Evolutionary conservation across 2,797 vertebrate genomes (phyloP), one percentile per base, ranked within the genome.

Genomic region (Chaunax sp.): DNA sequence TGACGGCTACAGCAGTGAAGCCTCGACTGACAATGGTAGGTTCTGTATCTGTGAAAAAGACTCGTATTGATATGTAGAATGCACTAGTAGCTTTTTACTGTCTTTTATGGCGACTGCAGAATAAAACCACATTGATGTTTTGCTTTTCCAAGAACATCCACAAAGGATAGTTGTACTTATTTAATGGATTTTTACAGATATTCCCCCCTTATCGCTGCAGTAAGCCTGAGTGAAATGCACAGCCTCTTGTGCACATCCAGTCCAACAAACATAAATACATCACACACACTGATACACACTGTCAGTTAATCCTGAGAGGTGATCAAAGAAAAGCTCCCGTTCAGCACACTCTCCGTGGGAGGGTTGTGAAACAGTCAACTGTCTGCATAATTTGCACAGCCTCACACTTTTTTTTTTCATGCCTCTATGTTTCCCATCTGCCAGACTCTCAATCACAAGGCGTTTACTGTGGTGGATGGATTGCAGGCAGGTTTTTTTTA

Each of bases 1-100:
- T 69, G 95, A 97, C 45, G 97, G 97, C 26, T 98, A 99, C 92
- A 98, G 96, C 93, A 98, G 97, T 55, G 98, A 98, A 75, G 96
- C 95, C 44, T 99, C 98, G 3, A 93, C 95, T 30, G 95, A 99
- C 44, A 95, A 96, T 69, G 97, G 97, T 98, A 94, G 89, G 95
- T 65, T 52, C 35, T 52, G 1, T 10, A 28, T 51, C n/a, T 13
- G 2, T 23, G 30, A 54, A 22, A 3, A 5, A 15, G 10, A 12
- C 12, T 30, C 22, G 3, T 6, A 22, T 59, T 63, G 23, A 43
- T 19, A 11, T 16, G 38, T 15, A 40, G 5, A 20, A 46, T 22
- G 5, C 45, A 28, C 20, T 13, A 25, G 30, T 0, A 44, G 18
- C 49, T 20, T 38, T 20, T 33, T 35, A 5, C 30, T 60, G 43